A percentile compares a stretch with the other conserved stretches of the same genome.
Evolutionary conservation across 2,888 invertebrate genomes (phyloP).

Genomic region (Netelia inedita): DNA sequence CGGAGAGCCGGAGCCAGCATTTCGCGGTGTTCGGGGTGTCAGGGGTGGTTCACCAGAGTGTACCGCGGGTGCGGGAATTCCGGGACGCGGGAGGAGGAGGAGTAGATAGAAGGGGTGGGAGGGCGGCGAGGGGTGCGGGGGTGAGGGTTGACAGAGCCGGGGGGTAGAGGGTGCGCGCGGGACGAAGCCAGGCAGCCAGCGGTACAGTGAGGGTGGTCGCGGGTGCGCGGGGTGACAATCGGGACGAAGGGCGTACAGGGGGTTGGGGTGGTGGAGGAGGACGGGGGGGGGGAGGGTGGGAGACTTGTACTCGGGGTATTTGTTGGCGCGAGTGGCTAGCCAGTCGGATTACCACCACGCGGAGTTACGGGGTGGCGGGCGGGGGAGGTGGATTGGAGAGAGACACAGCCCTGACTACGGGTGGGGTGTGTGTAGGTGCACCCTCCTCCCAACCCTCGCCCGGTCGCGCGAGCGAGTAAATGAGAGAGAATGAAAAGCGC

Average conservation of each 20-base stretch:
- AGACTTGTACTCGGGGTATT: constrained; percentile 76
- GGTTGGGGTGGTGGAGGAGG: no score
- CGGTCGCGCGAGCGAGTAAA: constrained; percentile 46
- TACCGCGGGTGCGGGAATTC: constrained; percentile 77
- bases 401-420: constrained; percentile 53
- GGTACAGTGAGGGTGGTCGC: constrained; percentile 76
- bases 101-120: constrained; percentile 34
- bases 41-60: constrained; percentile 84
- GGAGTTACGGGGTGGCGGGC: constrained; percentile 72
- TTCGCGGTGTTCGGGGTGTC: constrained; percentile 84
- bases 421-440: constrained; percentile 63
- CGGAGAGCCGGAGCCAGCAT: constrained; percentile 77
- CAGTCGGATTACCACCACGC: constrained; percentile 84
- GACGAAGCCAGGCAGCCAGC: constrained; percentile 65
- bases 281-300: no score
- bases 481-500: constrained; percentile 58
- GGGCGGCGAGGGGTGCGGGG: constrained; percentile 50
- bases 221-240: constrained; percentile 77
- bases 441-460: background rate
- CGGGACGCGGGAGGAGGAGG: constrained; percentile 26
- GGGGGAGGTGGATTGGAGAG: constrained; percentile 66
- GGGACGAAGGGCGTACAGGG: constrained; percentile 65
- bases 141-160: constrained; percentile 38
- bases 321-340: constrained; percentile 85
- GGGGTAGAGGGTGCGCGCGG: constrained; percentile 47